Evolutionary conservation across 2,888 invertebrate genomes (phyloP), one percentile per base, ranked within the genome.

Genomic region (Eutolmus rufibarbis): DNA sequence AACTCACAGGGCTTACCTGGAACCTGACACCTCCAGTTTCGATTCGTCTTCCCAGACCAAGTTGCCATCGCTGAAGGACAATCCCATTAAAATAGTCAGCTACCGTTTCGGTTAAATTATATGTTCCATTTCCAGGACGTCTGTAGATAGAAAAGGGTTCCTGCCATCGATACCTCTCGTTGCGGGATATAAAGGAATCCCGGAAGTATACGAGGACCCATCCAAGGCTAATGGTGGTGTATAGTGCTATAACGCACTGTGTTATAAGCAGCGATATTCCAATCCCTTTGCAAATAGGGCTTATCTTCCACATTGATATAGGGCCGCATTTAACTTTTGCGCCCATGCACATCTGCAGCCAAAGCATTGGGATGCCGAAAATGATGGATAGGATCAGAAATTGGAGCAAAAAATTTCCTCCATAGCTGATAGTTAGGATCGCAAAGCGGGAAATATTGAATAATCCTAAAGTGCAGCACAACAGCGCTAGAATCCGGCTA

Each of bases 271-370:
- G 92, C 0, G 97, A 95, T 85, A 97, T 95, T 23, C 98, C 98
- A 28, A 98, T 96, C 3, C 98, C 98, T 93, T 97, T 96, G 91
- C 98, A 97, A 90, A 98, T 95, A 0, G 98, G 98, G 86, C 97
- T 97, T 90, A 98, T 97, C 90, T 95, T 95, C 98, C 98, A 98
- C 97, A 98, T 97, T 90, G 97, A 97, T 88, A 98, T 95, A 1
- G 97, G 96, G 0, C 98, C 98, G 0, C 97, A 95, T 78, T 96
- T 95, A 88, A 98, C 93, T 90, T 97, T 96, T 92, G 97, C 97
- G 2, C 98, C 98, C 90, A 98, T 93, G 90, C 97, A 96, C 92
- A 97, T 94, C 92, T 97, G 97, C 82, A 98, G 94, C 87, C 97
- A 97, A 90, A 97, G 95, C 89, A 98, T 92, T 7, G 98, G 98